Evolutionary conservation across 2,797 vertebrate genomes (phyloP).

Genomic region (Dryobates pubescens): DNA sequence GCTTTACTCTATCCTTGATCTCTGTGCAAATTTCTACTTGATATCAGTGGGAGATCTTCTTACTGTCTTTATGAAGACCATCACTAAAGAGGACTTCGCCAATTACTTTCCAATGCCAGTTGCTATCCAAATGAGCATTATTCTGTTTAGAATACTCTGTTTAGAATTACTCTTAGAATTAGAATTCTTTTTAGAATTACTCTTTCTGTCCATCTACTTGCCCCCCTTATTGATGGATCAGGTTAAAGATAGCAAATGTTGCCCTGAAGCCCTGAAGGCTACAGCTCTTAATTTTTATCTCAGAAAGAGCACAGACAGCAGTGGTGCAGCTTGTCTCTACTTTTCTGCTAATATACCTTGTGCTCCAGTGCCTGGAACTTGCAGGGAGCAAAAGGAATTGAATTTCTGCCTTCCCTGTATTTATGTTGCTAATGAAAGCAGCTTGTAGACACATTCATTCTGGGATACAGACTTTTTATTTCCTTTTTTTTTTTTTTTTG

Average conservation of each 20-base stretch:
- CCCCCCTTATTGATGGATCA: neutral
- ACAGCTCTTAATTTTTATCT: neutral
- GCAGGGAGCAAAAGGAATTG: neutral
- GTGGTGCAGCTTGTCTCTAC: neutral
- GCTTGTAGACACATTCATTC: neutral
- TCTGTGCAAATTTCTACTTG: neutral
- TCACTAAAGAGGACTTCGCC: neutral
- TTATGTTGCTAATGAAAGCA: neutral
- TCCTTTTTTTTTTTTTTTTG: neutral
- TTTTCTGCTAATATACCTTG: neutral
- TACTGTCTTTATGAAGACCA: neutral
- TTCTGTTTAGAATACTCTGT: neutral
- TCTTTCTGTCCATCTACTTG: neutral
- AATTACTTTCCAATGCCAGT: neutral
- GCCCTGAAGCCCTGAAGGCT: neutral
- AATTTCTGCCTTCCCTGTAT: neutral
- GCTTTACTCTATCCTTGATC: neutral
- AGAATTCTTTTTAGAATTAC: too few species aligned
- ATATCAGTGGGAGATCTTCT: neutral
- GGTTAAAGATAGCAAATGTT: neutral
- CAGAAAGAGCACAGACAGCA: neutral
- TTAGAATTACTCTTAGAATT: too few species aligned
- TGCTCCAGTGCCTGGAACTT: neutral
- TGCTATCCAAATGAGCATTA: neutral
- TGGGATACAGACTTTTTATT: neutral